Evolutionary conservation across 1,140 invertebrate genomes (phyloP).

Genomic region (Eriocheir sinensis): DNA sequence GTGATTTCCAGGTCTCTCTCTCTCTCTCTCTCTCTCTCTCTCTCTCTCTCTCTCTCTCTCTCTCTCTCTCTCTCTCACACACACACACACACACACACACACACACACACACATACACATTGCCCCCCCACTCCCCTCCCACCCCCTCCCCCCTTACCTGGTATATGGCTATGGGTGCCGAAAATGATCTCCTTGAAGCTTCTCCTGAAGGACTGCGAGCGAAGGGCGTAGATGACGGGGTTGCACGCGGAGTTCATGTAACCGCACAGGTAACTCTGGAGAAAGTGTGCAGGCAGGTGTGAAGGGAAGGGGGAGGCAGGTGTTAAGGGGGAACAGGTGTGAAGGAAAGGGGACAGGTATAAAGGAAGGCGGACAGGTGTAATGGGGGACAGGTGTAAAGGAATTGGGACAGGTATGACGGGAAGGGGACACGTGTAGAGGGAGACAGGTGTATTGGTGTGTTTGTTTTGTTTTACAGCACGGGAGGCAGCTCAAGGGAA

Average conservation of each 20-base stretch:
- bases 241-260: constrained; percentile 83
- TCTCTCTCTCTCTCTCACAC: not conserved
- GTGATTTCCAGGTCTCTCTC: too few relatives aligned
- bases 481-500: too few relatives aligned
- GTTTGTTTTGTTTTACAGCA: not conserved
- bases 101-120: constrained; percentile 5
- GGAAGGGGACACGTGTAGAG: not conserved
- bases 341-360: not conserved
- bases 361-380: too few relatives aligned
- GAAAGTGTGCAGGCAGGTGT: not conserved
- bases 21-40: too few relatives aligned
- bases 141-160: constrained; percentile 49
- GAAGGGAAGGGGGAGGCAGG: not conserved
- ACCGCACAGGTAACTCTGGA: constrained; percentile 82
- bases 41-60: too few relatives aligned
- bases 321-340: not conserved
- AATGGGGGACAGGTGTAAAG: too few relatives aligned
- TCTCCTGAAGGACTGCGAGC: constrained; percentile 83
- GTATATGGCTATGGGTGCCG: constrained; percentile 55
- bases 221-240: constrained; percentile 83
- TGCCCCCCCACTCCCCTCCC: too few relatives aligned
- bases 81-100: constrained; percentile 5
- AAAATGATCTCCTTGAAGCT: constrained; percentile 83
- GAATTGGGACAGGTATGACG: not conserved
- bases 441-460: constrained; percentile 2